Conservation (phyloP, 1,140 invertebrate genomes). For the Anastatus disparis region DNA sequence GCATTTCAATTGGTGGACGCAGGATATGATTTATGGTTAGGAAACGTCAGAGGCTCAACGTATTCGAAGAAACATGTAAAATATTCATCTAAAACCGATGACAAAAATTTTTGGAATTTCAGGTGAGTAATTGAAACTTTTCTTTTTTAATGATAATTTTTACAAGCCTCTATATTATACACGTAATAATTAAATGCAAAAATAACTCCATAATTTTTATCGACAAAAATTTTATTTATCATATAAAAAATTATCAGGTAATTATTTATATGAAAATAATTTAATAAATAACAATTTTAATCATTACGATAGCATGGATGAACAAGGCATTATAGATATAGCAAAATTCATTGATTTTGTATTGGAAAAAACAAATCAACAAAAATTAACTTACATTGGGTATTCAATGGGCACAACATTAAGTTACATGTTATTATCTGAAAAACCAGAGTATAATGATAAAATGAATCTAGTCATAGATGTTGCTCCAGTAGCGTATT, state of each 20-base stretch:
- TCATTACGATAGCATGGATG: neutral
- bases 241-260: too few relatives aligned
- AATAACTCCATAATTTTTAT: too few relatives aligned
- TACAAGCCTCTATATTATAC: too few relatives aligned
- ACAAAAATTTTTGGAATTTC: slow-evolving; percentile 60
- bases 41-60: slow-evolving; percentile 64
- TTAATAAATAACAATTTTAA: too few relatives aligned
- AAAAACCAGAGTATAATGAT: slow-evolving; percentile 67
- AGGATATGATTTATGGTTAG: slow-evolving; percentile 69
- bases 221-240: too few relatives aligned
- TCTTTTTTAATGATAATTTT: too few relatives aligned
- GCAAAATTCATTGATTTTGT: slow-evolving; percentile 70
- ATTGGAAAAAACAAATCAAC: slow-evolving; percentile 41
- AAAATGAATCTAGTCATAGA: neutral
- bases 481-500: too few relatives aligned
- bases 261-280: too few relatives aligned
- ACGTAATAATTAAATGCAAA: too few relatives aligned
- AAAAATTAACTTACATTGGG: slow-evolving; percentile 49
- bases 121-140: too few relatives aligned
- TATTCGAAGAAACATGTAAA: slow-evolving; percentile 50
- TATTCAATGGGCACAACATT: slow-evolving; percentile 75
- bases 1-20: slow-evolving; percentile 57
- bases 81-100: slow-evolving; percentile 40
- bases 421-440: slow-evolving; percentile 64
- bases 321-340: slow-evolving; percentile 62